Evolutionary conservation across 2,888 invertebrate genomes (phyloP).

Genomic region (Harpalus rufipes): DNA sequence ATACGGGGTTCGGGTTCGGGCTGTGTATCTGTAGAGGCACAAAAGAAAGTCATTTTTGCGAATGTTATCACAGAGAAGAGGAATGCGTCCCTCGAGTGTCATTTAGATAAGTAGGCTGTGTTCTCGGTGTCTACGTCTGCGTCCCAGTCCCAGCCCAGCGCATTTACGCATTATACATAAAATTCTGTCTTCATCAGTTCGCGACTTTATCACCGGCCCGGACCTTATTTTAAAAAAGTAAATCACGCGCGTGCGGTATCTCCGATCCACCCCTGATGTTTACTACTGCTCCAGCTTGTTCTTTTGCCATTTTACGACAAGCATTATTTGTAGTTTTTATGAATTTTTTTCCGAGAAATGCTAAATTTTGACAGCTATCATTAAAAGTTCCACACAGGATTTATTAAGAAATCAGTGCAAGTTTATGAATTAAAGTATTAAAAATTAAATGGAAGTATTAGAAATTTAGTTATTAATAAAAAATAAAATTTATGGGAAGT

Average conservation of each 20-base stretch:
- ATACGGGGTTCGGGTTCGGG: constrained; percentile 40
- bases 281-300: constrained; percentile 24
- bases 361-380: neutral
- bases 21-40: constrained; percentile 43
- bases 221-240: constrained; percentile 66
- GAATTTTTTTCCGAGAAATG: neutral
- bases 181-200: constrained; percentile 64
- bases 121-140: neutral
- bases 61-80: constrained; percentile 64
- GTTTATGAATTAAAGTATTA: no score
- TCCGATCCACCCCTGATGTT: neutral
- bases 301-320: constrained; percentile 21
- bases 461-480: no score
- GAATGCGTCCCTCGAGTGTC: constrained; percentile 62
- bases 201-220: constrained; percentile 57
- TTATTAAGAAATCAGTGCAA: neutral
- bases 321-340: neutral
- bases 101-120: constrained; percentile 65
- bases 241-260: constrained; percentile 38
- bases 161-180: constrained; percentile 66
- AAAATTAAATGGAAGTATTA: no score
- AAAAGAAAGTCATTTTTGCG: constrained; percentile 66
- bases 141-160: neutral
- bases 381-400: neutral
- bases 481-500: no score